Conservation (phyloP, 2,113 vertebrate genomes). For the Bubalus kerabau region DNA sequence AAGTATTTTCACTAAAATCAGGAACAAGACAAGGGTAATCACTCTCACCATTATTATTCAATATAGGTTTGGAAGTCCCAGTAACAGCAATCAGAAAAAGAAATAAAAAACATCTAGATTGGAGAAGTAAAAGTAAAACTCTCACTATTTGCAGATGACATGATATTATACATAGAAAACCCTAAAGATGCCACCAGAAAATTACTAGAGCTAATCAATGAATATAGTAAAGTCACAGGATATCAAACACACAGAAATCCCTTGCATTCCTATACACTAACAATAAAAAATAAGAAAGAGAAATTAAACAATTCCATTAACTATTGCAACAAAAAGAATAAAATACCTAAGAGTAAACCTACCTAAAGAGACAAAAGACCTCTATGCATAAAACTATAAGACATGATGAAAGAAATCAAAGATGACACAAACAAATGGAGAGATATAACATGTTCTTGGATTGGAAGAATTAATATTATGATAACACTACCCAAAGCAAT, state of each 20-base stretch:
- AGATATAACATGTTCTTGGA: neutral
- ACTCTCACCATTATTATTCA: neutral
- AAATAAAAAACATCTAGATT: neutral
- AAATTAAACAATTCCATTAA: neutral
- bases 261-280: neutral
- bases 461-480: neutral
- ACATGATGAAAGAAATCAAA: neutral
- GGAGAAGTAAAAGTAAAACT: neutral
- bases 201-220: neutral
- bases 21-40: neutral
- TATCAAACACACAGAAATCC: neutral
- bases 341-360: neutral
- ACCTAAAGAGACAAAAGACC: neutral
- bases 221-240: neutral
- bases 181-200: neutral
- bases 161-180: neutral
- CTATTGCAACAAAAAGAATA: neutral
- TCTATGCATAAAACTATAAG: neutral
- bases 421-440: neutral
- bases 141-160: neutral
- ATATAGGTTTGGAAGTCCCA: neutral
- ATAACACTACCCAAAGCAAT: neutral
- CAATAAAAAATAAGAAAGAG: neutral
- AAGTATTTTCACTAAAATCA: neutral
- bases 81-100: neutral